phyloP scores from a whole-genome alignment of 2,888 invertebrate genomes.

The Netelia melanura region DNA sequence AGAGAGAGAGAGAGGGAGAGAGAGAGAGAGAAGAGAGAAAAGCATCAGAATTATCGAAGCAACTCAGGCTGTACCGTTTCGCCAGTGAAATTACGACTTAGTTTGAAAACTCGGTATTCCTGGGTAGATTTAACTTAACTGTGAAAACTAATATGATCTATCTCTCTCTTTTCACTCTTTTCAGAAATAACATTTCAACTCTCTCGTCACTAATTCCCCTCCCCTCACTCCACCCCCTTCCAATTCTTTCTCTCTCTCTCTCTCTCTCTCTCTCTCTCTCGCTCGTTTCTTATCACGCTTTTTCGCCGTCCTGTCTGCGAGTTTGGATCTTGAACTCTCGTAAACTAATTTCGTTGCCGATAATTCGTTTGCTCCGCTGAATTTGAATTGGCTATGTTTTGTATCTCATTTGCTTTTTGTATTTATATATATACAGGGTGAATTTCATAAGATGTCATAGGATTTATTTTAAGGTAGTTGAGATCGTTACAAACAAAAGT shows the following conservation, averaged over 20 bases:
- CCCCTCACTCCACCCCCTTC: too few species aligned
- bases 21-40: background rate
- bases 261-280: background rate
- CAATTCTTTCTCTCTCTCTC: background rate
- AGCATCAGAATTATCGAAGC: background rate
- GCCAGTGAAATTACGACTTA: constrained; percentile 57
- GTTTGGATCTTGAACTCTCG: background rate
- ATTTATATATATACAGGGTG: background rate
- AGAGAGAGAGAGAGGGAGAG: background rate
- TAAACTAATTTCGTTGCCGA: constrained; percentile 49
- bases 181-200: background rate
- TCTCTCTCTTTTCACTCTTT: constrained; percentile 7
- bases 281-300: background rate
- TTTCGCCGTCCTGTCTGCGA: background rate
- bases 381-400: constrained; percentile 25
- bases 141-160: constrained; percentile 33
- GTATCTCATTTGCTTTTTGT: background rate
- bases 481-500: too few species aligned
- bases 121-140: constrained; percentile 43
- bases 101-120: constrained; percentile 62
- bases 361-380: constrained; percentile 32
- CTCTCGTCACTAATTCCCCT: background rate
- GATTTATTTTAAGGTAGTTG: too few species aligned
- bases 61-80: constrained; percentile 13
- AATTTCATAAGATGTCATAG: too few species aligned